Evolutionary conservation across 2,888 invertebrate genomes (phyloP).

Genomic region (Eledona agricola): DNA sequence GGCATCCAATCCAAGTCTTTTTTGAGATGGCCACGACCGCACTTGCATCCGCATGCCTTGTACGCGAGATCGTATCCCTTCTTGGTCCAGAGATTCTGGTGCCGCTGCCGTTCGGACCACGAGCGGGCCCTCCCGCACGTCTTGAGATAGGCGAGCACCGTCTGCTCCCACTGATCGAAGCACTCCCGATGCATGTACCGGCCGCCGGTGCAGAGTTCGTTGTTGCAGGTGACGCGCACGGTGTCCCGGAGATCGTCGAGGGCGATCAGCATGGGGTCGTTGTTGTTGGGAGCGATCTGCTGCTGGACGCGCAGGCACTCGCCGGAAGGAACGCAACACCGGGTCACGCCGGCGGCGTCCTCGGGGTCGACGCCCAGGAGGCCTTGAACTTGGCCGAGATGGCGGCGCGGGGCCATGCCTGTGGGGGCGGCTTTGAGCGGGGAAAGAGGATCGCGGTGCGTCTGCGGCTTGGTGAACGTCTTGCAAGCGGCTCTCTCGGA

Average conservation of each 20-base stretch:
- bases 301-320: constrained; percentile 77
- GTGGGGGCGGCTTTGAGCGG: constrained; percentile 7
- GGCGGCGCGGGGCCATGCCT: constrained; percentile 66
- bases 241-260: constrained; percentile 80
- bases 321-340: constrained; percentile 84
- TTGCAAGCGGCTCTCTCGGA: constrained; percentile 63
- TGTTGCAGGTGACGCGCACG: constrained; percentile 92
- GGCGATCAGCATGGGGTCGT: constrained; percentile 67
- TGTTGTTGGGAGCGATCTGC: constrained; percentile 45
- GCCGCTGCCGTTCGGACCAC: constrained; percentile 94
- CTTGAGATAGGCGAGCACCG: constrained; percentile 87
- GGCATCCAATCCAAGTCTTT: constrained; percentile 95
- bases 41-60: constrained; percentile 94
- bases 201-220: constrained; percentile 88
- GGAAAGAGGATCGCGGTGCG: constrained; percentile 23
- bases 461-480: constrained; percentile 46
- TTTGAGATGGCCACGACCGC: constrained; percentile 90
- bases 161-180: constrained; percentile 93
- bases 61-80: constrained; percentile 96
- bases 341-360: constrained; percentile 62
- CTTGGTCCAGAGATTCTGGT: constrained; percentile 97
- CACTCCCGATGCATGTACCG: constrained; percentile 96
- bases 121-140: constrained; percentile 90
- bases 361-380: constrained; percentile 56
- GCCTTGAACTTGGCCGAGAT: constrained; percentile 62